phyloP scores from a whole-genome alignment of 2,113 vertebrate genomes.

The Protobothrops flavoviridis region DNA sequence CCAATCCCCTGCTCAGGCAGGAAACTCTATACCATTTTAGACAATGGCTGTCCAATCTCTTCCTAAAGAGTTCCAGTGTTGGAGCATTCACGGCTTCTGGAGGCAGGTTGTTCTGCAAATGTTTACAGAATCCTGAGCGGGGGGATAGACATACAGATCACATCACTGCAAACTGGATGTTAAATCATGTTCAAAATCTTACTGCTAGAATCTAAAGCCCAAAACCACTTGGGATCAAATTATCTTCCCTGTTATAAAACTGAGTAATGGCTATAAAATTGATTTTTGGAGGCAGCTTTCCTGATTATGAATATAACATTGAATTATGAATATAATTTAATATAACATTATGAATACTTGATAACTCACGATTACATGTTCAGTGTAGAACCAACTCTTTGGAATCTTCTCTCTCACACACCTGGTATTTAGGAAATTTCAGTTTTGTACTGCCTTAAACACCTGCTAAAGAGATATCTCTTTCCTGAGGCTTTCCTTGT shows the following conservation, averaged over 20 bases:
- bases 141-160: neutral
- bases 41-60: no score
- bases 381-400: neutral
- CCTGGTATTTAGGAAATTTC: neutral
- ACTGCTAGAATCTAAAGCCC: neutral
- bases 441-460: neutral
- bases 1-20: no score
- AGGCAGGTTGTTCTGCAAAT: neutral
- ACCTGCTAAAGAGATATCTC: neutral
- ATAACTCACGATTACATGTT: neutral
- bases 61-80: no score
- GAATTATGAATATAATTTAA: neutral
- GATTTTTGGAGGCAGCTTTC: neutral
- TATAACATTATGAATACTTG: neutral
- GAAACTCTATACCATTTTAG: no score
- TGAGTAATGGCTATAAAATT: neutral
- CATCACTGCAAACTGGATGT: neutral
- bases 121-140: neutral
- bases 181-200: neutral
- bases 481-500: neutral
- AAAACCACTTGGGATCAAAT: neutral
- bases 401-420: neutral
- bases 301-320: neutral
- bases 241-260: neutral
- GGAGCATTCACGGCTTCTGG: no score